These are phyloP conservation scores for Heliornis fulica DNA, from an alignment of 2,113 vertebrate genomes.

Conservation along the genomic window DNA sequence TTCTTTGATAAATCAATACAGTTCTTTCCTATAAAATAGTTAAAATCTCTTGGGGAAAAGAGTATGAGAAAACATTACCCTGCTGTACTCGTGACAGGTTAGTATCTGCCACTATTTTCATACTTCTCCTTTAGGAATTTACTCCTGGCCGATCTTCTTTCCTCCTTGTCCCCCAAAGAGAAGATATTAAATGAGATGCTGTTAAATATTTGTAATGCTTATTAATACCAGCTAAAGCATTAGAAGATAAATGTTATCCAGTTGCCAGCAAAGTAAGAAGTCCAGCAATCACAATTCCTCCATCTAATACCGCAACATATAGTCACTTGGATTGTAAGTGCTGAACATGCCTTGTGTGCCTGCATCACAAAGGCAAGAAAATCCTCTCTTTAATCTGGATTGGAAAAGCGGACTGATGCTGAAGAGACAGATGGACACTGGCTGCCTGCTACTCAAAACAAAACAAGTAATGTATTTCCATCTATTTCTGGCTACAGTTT, in stretches of 20 bases:
- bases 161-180: background rate
- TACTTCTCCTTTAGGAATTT: background rate
- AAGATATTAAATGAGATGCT: background rate
- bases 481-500: background rate
- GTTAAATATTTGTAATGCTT: background rate
- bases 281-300: background rate
- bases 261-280: background rate
- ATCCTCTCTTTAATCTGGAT: background rate
- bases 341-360: background rate
- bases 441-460: background rate
- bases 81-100: background rate
- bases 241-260: background rate
- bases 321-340: background rate
- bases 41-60: background rate
- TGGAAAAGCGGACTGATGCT: background rate
- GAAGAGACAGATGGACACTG: conserved; percentile 1
- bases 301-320: background rate
- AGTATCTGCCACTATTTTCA: background rate
- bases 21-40: background rate
- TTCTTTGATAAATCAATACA: background rate
- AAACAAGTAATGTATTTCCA: background rate
- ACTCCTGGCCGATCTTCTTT: background rate
- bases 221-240: background rate
- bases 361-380: conserved; percentile 22
- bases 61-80: background rate